Percentiles rank a stretch among this genome's conserved stretches.
These are phyloP conservation scores for Tenthredo mesomela DNA, from an alignment of 2,888 invertebrate species.

Conservation along the genomic window DNA sequence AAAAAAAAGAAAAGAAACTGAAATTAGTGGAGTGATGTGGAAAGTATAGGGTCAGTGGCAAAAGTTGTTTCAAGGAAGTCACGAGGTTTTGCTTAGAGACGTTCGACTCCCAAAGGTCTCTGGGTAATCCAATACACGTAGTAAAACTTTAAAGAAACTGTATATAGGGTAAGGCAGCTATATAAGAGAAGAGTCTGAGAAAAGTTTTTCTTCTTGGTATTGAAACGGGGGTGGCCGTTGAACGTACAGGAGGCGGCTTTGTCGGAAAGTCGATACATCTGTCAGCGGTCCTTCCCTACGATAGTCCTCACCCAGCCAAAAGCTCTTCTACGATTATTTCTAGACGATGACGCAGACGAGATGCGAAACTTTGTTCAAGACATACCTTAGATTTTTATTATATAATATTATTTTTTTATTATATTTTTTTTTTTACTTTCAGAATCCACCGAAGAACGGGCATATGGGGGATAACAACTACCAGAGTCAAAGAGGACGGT, in stretches of 20 bases:
- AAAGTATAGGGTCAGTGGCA: constrained; percentile 41
- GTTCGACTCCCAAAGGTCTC: constrained; percentile 43
- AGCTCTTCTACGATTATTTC: constrained; percentile 21
- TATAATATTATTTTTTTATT: too few species aligned
- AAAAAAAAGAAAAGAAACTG: not conserved
- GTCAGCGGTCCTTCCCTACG: constrained; percentile 14
- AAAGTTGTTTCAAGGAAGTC: constrained; percentile 33
- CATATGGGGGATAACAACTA: constrained; percentile 80
- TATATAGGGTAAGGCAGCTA: not conserved
- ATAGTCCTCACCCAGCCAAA: not conserved
- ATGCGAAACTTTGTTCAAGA: constrained; percentile 38
- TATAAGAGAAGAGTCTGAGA: not conserved
- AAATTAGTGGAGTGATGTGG: constrained; percentile 33
- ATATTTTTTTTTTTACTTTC: not conserved
- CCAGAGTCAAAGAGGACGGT: constrained; percentile 78
- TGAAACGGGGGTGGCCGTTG: constrained; percentile 31
- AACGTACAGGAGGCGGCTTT: constrained; percentile 26
- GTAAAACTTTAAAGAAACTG: constrained; percentile 47
- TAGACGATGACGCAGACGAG: constrained; percentile 38
- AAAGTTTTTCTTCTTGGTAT: constrained; percentile 41
- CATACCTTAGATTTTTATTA: not conserved
- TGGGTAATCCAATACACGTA: constrained; percentile 46
- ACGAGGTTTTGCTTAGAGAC: constrained; percentile 16
- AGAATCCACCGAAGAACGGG: constrained; percentile 71
- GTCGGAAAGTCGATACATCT: constrained; percentile 49